Evolutionary conservation across 1,140 invertebrate genomes (phyloP).

Genomic region (Bilobella aurantiaca): DNA sequence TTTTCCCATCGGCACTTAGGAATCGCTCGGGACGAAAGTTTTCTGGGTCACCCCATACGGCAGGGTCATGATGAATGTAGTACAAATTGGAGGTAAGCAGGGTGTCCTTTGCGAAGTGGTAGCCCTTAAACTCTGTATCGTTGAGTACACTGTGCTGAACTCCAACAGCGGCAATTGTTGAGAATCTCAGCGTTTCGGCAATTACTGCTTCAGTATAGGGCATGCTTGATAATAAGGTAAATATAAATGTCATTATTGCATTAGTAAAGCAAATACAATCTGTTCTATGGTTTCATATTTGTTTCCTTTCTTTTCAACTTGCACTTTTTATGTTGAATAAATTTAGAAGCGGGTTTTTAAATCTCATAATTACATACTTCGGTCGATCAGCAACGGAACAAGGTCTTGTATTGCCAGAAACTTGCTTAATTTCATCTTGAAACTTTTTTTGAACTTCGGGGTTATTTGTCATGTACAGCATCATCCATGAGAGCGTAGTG

Average conservation of each 20-base stretch:
- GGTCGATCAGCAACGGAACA: conserved; percentile 57
- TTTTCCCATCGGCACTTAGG: conserved; percentile 32
- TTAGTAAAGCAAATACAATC: too few species aligned
- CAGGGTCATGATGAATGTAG: conserved; percentile 40
- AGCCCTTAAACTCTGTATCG: conserved; percentile 36
- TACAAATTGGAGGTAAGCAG: conserved; percentile 41
- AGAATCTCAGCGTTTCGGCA: conserved; percentile 46
- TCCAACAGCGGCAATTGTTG: conserved; percentile 47
- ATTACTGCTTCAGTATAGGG: conserved; percentile 51
- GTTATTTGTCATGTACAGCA: conserved; percentile 74
- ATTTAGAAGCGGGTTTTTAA: neutral
- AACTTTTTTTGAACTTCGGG: conserved; percentile 68
- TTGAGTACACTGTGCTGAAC: conserved; percentile 41
- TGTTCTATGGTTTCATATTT: too few species aligned
- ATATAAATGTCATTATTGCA: neutral
- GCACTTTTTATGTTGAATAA: too few species aligned
- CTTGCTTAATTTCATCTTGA: conserved; percentile 72
- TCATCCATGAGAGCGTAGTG: conserved; percentile 51
- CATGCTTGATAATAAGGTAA: conserved; percentile 32
- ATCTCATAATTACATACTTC: conserved; percentile 45
- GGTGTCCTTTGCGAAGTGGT: conserved; percentile 38
- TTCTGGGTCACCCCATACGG: conserved; percentile 41
- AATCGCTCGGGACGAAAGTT: conserved; percentile 43
- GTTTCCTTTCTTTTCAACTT: too few species aligned
- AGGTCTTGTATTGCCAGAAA: conserved; percentile 59